Evolutionary conservation across 2,888 invertebrate species (phyloP).

Genomic region (Ophonus ardosiacus): DNA sequence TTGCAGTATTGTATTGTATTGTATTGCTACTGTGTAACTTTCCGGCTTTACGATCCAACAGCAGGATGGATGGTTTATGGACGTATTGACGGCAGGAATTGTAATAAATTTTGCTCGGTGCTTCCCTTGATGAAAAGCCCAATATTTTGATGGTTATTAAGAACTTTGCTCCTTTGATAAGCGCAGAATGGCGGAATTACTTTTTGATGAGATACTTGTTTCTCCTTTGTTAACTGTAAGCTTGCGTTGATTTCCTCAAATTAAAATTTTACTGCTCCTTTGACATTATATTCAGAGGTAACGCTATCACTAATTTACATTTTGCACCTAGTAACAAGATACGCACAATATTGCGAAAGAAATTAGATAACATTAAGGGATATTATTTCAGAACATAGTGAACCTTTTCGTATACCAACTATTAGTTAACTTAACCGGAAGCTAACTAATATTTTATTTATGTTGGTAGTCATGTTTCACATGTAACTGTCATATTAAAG

Average conservation of each 20-base stretch:
- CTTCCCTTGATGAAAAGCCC: slow-evolving; percentile 46
- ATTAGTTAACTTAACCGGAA: no score
- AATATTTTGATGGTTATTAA: slow-evolving; percentile 51
- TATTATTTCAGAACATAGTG: no score
- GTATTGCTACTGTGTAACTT: slow-evolving; percentile 25
- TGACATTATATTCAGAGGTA: not conserved
- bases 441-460: no score
- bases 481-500: no score
- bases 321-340: no score
- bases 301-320: no score
- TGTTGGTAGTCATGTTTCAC: no score
- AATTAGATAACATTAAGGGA: no score
- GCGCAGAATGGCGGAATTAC: not conserved
- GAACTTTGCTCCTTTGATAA: slow-evolving; percentile 36
- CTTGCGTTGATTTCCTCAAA: slow-evolving; percentile 2
- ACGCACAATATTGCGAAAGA: no score
- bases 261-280: not conserved
- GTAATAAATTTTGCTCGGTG: slow-evolving; percentile 41
- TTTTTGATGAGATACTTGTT: slow-evolving; percentile 39
- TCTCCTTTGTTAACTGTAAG: slow-evolving; percentile 24
- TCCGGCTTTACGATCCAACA: not conserved
- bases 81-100: slow-evolving; percentile 34
- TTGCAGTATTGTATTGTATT: not conserved
- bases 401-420: no score
- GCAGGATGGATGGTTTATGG: slow-evolving; percentile 8